Percentiles rank a stretch among this genome's conserved stretches.
These are phyloP conservation scores for Elanus axillaris DNA, from an alignment of 2,113 vertebrate genomes.

Conservation along the genomic window DNA sequence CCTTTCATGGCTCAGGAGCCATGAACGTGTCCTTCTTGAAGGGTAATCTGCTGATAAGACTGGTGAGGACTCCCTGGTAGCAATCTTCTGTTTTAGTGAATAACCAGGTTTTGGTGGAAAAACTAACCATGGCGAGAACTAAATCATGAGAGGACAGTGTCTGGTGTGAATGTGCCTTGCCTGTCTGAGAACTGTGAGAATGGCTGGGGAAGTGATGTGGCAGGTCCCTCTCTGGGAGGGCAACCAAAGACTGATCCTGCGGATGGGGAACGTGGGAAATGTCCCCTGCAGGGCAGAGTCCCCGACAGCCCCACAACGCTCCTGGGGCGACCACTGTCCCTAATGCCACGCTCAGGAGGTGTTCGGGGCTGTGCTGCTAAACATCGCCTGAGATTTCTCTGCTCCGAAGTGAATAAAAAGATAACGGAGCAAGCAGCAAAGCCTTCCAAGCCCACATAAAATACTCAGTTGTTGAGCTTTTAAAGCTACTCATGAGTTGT, in stretches of 20 bases:
- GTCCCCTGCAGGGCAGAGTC: neutral
- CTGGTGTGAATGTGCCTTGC: neutral
- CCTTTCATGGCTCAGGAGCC: neutral
- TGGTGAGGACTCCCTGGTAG: neutral
- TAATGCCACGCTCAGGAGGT: neutral
- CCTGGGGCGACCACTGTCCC: accelerated
- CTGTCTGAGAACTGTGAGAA: neutral
- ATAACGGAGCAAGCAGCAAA: neutral
- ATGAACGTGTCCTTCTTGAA: neutral
- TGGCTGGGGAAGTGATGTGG: neutral
- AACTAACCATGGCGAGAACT: neutral
- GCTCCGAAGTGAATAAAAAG: neutral
- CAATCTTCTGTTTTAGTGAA: neutral
- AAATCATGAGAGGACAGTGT: neutral
- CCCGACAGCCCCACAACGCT: accelerated
- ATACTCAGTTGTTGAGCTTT: neutral
- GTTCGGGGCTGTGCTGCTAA: neutral
- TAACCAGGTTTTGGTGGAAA: neutral
- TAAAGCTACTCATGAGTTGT: neutral
- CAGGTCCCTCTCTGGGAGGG: neutral
- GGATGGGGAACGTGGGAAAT: neutral
- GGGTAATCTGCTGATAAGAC: neutral
- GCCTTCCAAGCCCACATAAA: neutral
- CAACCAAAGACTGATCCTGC: neutral
- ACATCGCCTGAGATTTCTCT: neutral